Base-by-base conservation (phyloP, 1,140 invertebrate species). In the Drosophila pseudoobscura region DNA sequence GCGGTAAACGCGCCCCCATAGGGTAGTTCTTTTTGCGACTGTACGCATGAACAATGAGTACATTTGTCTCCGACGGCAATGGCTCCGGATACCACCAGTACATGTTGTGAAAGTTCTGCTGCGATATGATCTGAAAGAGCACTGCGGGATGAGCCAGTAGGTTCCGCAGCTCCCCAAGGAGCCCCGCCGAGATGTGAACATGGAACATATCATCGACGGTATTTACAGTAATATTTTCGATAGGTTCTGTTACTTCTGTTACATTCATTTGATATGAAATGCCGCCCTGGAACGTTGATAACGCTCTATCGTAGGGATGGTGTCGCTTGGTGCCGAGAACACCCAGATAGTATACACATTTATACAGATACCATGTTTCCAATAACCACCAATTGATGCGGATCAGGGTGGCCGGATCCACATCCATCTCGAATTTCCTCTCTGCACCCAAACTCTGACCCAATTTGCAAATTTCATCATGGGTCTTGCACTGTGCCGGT, bases 71-170 rank as follows among this genome's bases (percentile, higher is more conserved):
- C 0, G 72, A 11, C 20, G 72, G 56, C 43, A 75, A 13, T 0
- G 55, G 11, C 0, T 68, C 46, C 2, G 73, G 73, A 35, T 61
- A 61, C 73, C 73, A 75, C 73, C 73, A 75, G 11, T 31, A 75
- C 3, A 68, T 45, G 8, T 75, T 68, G 11, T 61, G 46, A 13
- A 15, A 0, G 11, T 35, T 43, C 7, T 15, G 31, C 43, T 75
- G 73, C 0, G 73, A 75, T 17, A 75, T 61, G 1, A 60, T 15
- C 49, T 75, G 73, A 8, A 75, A 53, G n/a, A 75, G 51, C 8
- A 75, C 9, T 2, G 41, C 15, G 13, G 22, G 24, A 3, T 51
- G 13, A 1, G 44, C 7, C 6, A 75, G n/a, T 5, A 4, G 46
- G 1, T 6, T 0, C 3, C 22, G 20, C 0, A 75, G 35, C 3